Evolutionary conservation across 2,797 vertebrate species (phyloP).

Genomic region (Acanthurus lineatus): DNA sequence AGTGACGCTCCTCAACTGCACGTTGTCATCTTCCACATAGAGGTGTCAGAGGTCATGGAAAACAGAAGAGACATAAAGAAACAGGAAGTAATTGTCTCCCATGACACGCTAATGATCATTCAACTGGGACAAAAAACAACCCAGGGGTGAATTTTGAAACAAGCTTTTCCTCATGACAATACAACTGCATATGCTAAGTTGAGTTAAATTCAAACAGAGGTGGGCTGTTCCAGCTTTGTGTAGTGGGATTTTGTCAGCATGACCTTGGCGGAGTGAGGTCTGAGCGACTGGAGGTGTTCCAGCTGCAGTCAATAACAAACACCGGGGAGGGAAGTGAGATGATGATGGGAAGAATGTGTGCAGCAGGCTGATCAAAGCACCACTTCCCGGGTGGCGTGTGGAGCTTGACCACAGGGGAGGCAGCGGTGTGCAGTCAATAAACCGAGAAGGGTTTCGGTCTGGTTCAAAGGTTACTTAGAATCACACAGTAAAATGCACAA

Average conservation of each 20-base stretch:
- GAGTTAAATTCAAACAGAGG: conserved; percentile 40
- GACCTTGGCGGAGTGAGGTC: conserved; percentile 65
- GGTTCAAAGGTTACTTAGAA: conserved; percentile 37
- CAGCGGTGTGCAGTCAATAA: conserved; percentile 57
- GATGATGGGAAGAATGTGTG: conserved; percentile 75
- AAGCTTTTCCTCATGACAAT: background rate
- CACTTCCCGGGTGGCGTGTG: conserved; percentile 62
- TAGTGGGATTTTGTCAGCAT: conserved; percentile 52
- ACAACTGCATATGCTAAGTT: background rate
- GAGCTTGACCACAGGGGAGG: conserved; percentile 61
- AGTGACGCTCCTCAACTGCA: background rate
- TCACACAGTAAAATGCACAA: conserved; percentile 17
- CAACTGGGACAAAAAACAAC: background rate
- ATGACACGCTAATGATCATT: background rate
- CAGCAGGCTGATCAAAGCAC: conserved; percentile 75
- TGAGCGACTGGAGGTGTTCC: conserved; percentile 69
- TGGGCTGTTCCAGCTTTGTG: conserved; percentile 39
- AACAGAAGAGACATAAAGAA: conserved; percentile 1
- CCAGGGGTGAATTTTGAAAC: background rate
- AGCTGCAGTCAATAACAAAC: conserved; percentile 78
- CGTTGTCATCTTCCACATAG: conserved; percentile 12
- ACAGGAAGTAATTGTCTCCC: conserved; percentile 6
- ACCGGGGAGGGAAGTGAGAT: conserved; percentile 67
- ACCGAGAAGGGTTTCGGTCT: conserved; percentile 21
- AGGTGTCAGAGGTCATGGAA: conserved; percentile 30